Evolutionary conservation across 2,888 invertebrate genomes (phyloP).

Genomic region (Campoplex nolae): DNA sequence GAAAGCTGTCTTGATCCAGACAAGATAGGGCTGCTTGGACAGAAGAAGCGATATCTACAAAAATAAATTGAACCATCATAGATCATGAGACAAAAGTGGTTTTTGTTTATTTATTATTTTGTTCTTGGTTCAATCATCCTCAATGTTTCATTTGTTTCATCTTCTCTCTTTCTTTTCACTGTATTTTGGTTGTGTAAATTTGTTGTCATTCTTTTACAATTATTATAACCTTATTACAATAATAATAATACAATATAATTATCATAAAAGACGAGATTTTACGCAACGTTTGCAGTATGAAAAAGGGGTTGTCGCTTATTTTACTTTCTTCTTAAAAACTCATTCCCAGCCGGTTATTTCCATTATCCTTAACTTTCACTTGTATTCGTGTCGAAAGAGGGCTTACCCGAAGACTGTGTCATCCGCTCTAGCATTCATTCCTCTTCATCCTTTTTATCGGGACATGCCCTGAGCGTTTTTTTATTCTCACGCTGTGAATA

Average conservation of each 20-base stretch:
- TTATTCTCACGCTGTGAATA: not conserved
- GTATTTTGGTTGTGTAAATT: conserved; percentile 77
- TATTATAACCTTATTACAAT: conserved; percentile 79
- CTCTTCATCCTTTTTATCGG: conserved; percentile 15
- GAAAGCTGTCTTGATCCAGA: not conserved
- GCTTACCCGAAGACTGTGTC: conserved; percentile 42
- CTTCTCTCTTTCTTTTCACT: conserved; percentile 73
- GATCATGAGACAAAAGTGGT: conserved; percentile 80
- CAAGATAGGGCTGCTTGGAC: not conserved
- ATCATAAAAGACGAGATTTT: conserved; percentile 82
- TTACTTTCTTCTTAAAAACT: conserved; percentile 74
- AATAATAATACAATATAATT: conserved; percentile 82
- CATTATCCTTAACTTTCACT: conserved; percentile 67
- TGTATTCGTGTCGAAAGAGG: conserved; percentile 72
- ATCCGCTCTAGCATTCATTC: conserved; percentile 9
- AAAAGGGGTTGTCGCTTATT: conserved; percentile 75
- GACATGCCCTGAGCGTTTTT: conserved; percentile 76
- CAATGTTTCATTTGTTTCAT: conserved; percentile 70
- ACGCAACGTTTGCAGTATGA: conserved; percentile 82
- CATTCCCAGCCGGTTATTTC: conserved; percentile 74
- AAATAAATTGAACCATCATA: conserved; percentile 81
- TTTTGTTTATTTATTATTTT: conserved; percentile 56
- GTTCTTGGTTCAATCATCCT: conserved; percentile 74
- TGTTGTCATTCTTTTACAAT: conserved; percentile 82
- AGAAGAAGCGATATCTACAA: conserved; percentile 35